phyloP scores from a whole-genome alignment of 2,113 vertebrate genomes.

The Chlamydotis undulata region DNA sequence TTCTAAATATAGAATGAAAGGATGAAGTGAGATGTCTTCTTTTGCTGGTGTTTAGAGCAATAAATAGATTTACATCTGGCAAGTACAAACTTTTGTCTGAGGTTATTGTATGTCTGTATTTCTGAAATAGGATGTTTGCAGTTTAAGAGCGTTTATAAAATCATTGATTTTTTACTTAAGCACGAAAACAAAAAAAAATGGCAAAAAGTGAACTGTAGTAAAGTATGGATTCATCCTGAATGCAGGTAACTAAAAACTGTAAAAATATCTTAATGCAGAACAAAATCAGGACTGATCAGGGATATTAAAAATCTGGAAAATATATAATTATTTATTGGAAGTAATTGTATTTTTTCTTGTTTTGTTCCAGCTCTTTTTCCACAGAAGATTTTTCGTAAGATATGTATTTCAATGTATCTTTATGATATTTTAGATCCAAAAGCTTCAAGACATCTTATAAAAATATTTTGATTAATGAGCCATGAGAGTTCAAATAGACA shows the following conservation, averaged over 20 bases:
- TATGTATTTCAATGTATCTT: background rate
- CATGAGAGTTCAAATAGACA: background rate
- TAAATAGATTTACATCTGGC: background rate
- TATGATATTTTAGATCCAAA: background rate
- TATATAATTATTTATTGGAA: background rate
- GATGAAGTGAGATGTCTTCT: background rate
- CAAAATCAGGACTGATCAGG: background rate
- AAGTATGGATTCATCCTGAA: background rate
- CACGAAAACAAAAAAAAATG: background rate
- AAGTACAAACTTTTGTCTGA: background rate
- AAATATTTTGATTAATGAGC: background rate
- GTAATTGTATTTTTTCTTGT: background rate
- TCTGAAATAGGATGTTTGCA: background rate
- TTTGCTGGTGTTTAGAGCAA: background rate
- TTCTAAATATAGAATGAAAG: background rate
- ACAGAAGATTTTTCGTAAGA: background rate
- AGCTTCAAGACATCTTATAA: background rate
- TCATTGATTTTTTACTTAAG: background rate
- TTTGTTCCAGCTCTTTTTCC: background rate
- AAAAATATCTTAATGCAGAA: background rate
- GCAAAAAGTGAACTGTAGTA: background rate
- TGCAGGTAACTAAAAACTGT: background rate
- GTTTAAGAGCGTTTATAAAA: background rate
- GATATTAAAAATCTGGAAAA: background rate
- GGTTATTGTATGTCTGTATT: background rate